Conservation (phyloP, 1,140 invertebrate species). For the Nixonia krombeini region DNA sequence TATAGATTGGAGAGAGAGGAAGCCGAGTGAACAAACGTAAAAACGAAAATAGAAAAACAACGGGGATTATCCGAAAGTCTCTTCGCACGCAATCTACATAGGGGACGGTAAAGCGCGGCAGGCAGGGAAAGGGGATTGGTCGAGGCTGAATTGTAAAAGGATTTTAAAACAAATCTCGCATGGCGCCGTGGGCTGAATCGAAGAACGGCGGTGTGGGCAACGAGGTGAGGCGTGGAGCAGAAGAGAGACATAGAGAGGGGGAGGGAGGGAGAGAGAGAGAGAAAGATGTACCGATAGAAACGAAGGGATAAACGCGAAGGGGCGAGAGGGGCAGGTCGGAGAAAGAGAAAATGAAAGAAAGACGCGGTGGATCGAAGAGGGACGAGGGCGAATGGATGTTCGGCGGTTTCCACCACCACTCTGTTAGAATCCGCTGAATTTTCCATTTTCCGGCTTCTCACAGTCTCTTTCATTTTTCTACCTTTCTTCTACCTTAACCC, state of each 20-base stretch:
- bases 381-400: constrained; percentile 45
- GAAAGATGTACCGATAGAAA: neutral
- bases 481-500: no score
- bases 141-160: constrained; percentile 66
- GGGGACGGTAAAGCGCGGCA: constrained; percentile 14
- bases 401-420: constrained; percentile 51
- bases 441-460: constrained; percentile 61
- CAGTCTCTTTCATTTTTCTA: constrained; percentile 23
- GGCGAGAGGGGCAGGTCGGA: neutral
- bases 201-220: constrained; percentile 48
- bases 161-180: constrained; percentile 72
- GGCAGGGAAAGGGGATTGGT: constrained; percentile 7
- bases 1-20: constrained; percentile 1
- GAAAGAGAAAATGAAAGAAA: constrained; percentile 1
- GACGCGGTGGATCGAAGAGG: constrained; percentile 3
- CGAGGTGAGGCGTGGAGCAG: constrained; percentile 13
- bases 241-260: constrained; percentile 13
- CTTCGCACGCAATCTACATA: constrained; percentile 64
- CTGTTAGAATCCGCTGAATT: constrained; percentile 49
- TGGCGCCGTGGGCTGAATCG: constrained; percentile 66
- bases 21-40: constrained; percentile 24
- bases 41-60: constrained; percentile 42
- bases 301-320: constrained; percentile 1
- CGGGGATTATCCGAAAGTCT: constrained; percentile 54
- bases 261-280: neutral